A percentile compares a stretch with the other conserved stretches of the same genome.
Conservation (phyloP, 2,888 invertebrate genomes). For the Microchrysa polita region DNA sequence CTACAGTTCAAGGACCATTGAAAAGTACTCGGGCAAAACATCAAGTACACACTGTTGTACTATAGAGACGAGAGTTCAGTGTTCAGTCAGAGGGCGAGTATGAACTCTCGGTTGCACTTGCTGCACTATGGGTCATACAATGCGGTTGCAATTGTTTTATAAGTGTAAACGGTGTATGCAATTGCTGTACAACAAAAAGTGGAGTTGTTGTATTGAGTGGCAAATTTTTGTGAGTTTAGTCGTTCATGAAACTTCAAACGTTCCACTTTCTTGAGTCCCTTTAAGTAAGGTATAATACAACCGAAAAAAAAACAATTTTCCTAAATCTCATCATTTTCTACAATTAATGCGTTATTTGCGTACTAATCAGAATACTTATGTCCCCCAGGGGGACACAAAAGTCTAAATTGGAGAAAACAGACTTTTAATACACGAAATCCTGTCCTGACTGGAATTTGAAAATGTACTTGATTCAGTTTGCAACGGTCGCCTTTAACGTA, state of each 20-base stretch:
- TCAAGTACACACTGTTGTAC: conserved; percentile 8
- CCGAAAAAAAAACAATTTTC: no score
- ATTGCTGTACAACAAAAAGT: conserved; percentile 20
- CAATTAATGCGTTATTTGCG: no score
- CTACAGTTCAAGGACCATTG: conserved; percentile 27
- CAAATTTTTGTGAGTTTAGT: no score
- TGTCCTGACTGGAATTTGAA: background rate
- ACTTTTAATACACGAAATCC: background rate
- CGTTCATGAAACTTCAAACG: no score
- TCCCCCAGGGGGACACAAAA: no score
- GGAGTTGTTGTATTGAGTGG: background rate
- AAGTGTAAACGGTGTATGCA: conserved; percentile 5
- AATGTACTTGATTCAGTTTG: background rate
- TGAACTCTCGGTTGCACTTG: background rate
- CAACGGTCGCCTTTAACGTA: no score
- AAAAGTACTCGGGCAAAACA: conserved; percentile 28
- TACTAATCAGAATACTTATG: no score
- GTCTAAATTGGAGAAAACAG: background rate
- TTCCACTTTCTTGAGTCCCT: no score
- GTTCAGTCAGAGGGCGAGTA: no score
- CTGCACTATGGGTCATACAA: background rate
- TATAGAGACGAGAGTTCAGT: background rate
- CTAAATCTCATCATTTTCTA: no score
- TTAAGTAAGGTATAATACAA: no score
- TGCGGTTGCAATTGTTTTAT: conserved; percentile 15